phyloP scores from a whole-genome alignment of 2,113 vertebrate genomes.

The Ploceus nigricollis region DNA sequence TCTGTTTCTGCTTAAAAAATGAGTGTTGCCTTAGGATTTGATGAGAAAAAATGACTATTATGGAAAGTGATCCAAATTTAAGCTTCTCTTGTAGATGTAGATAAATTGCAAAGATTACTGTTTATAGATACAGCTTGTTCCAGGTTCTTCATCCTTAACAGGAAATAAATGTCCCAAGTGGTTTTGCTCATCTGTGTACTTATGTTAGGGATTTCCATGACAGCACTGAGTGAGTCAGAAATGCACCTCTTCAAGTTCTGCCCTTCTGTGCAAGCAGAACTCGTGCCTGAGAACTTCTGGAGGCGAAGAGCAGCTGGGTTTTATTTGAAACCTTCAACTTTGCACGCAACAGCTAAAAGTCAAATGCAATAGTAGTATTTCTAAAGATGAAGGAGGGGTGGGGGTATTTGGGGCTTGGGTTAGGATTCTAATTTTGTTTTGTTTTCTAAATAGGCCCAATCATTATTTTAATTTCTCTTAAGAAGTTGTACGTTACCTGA shows the following conservation, averaged over 20 bases:
- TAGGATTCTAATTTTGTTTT: not conserved
- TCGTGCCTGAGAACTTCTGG: not conserved
- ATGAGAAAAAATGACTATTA: not conserved
- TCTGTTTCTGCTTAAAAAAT: not conserved
- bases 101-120: not conserved
- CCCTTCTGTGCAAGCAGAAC: not conserved
- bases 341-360: not conserved
- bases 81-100: not conserved
- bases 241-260: not conserved
- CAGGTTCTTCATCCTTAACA: not conserved
- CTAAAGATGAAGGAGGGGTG: not conserved
- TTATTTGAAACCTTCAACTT: not conserved
- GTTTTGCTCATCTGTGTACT: conserved; percentile 2
- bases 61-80: not conserved
- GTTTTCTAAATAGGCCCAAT: not conserved
- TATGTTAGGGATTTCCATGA: not conserved
- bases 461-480: not conserved
- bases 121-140: conserved; percentile 8
- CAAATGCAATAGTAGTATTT: not conserved
- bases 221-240: not conserved
- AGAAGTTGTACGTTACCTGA: not conserved
- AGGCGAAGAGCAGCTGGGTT: not conserved
- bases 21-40: not conserved
- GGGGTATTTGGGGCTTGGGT: not conserved
- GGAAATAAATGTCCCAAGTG: not conserved